Conservation (phyloP, 2,113 vertebrate genomes). For the Myxocyprinus asiaticus region DNA sequence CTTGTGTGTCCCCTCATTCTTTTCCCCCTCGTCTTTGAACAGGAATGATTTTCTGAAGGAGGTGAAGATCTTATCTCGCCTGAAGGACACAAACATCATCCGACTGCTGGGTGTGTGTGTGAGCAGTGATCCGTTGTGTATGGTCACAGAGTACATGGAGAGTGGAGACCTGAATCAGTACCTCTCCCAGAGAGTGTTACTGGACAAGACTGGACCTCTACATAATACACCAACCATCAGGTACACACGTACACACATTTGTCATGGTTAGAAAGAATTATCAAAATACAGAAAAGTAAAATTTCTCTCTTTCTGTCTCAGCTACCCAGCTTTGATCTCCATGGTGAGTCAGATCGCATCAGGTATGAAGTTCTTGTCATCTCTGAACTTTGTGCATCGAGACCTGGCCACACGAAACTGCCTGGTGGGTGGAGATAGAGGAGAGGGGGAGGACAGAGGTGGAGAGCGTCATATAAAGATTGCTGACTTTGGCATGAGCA, state of each 20-base stretch:
- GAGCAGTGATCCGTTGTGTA: constrained; percentile 87
- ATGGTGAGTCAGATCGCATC: constrained; percentile 91
- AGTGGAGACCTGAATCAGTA: constrained; percentile 93
- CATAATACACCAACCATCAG: constrained; percentile 81
- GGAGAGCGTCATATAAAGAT: constrained; percentile 90
- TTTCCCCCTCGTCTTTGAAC: neutral
- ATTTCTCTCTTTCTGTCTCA: constrained; percentile 51
- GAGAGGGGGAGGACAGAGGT: constrained; percentile 67
- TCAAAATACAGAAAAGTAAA: neutral
- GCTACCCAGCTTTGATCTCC: constrained; percentile 84
- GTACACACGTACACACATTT: constrained; percentile 58
- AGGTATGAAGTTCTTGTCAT: constrained; percentile 89
- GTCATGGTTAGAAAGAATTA: neutral
- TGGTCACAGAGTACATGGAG: constrained; percentile 96
- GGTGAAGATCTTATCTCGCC: constrained; percentile 89
- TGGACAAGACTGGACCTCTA: constrained; percentile 76
- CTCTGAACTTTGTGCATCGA: constrained; percentile 90
- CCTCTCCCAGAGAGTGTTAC: constrained; percentile 81
- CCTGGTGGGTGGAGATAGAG: constrained; percentile 83
- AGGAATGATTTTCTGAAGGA: constrained; percentile 93
- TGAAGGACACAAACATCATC: constrained; percentile 93
- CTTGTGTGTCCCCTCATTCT: neutral
- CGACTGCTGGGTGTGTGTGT: constrained; percentile 88
- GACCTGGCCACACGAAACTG: constrained; percentile 91
- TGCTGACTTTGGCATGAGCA: constrained; percentile 93